Conservation (phyloP, 1,140 invertebrate species). For the Polypedilum pembai region DNA sequence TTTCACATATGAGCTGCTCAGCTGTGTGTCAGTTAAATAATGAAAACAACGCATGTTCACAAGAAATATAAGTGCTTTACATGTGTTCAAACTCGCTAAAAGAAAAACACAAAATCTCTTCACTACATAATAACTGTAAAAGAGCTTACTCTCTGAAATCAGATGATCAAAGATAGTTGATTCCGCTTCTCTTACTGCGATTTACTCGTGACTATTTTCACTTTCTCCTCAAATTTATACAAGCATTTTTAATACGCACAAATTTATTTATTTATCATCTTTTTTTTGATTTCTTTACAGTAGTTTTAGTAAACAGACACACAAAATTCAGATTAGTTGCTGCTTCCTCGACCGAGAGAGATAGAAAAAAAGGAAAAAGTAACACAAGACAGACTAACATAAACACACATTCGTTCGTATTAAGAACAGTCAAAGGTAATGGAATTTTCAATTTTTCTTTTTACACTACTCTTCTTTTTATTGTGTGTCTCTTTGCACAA, state of each 20-base stretch:
- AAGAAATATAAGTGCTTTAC: neutral
- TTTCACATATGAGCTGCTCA: constrained; percentile 8
- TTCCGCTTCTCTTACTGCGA: neutral
- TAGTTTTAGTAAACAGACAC: constrained; percentile 3
- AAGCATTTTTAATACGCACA: constrained; percentile 1
- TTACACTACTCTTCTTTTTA: neutral
- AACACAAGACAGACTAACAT: neutral
- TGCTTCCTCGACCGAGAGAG: neutral
- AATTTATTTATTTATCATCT: neutral
- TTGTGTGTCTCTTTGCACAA: too few relatives aligned
- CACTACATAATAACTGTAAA: neutral
- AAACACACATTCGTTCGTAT: neutral
- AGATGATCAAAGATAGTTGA: neutral
- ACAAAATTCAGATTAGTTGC: neutral
- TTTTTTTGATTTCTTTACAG: neutral
- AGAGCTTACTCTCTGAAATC: neutral
- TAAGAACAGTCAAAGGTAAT: constrained; percentile 4
- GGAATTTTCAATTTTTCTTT: neutral
- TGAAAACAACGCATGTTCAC: neutral
- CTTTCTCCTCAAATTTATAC: neutral
- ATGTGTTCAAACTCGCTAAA: neutral
- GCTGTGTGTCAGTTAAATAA: neutral
- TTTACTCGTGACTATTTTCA: neutral
- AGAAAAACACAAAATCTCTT: neutral
- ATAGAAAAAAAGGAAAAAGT: too few relatives aligned